A percentile compares a stretch with the other conserved stretches of the same genome.
phyloP scores from a whole-genome alignment of 2,888 invertebrate species.

The Molanna angustata region DNA sequence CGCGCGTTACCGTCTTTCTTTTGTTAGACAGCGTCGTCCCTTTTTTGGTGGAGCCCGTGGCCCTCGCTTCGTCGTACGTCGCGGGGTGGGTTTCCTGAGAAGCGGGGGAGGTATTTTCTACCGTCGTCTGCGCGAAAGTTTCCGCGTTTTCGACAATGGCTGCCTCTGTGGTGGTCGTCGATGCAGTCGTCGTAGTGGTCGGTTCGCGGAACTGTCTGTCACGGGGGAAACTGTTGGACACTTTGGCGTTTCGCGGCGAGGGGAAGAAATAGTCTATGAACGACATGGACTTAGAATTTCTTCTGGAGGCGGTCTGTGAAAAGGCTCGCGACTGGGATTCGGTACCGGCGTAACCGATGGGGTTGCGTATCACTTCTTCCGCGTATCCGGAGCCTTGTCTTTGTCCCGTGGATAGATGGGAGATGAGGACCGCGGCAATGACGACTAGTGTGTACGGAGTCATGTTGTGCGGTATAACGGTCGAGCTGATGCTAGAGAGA shows the following conservation, averaged over 20 bases:
- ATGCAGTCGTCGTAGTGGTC: conserved; percentile 44
- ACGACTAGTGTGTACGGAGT: conserved; percentile 44
- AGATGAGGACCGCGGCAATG: conserved; percentile 53
- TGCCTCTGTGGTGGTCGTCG: conserved; percentile 42
- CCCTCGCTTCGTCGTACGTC: conserved; percentile 32
- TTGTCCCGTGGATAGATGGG: conserved; percentile 43
- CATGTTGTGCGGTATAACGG: too few relatives aligned
- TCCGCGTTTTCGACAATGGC: conserved; percentile 33
- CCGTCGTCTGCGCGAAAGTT: conserved; percentile 38
- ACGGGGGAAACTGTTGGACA: conserved; percentile 46
- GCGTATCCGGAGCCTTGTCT: conserved; percentile 44
- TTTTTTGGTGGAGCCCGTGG: conserved; percentile 22
- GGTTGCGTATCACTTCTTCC: conserved; percentile 36
- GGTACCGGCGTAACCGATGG: conserved; percentile 9
- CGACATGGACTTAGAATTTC: conserved; percentile 42
- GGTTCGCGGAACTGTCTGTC: conserved; percentile 43
- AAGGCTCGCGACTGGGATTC: background rate
- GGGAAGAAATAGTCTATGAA: conserved; percentile 56
- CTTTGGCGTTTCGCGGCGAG: conserved; percentile 53
- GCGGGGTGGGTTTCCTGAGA: conserved; percentile 38
- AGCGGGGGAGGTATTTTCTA: conserved; percentile 42
- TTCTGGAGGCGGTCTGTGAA: conserved; percentile 37
- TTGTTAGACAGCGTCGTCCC: conserved; percentile 22
- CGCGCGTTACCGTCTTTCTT: conserved; percentile 17
- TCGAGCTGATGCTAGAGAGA: too few relatives aligned